Conservation (phyloP, 2,113 vertebrate genomes). For the Cynopterus brachyotis region DNA sequence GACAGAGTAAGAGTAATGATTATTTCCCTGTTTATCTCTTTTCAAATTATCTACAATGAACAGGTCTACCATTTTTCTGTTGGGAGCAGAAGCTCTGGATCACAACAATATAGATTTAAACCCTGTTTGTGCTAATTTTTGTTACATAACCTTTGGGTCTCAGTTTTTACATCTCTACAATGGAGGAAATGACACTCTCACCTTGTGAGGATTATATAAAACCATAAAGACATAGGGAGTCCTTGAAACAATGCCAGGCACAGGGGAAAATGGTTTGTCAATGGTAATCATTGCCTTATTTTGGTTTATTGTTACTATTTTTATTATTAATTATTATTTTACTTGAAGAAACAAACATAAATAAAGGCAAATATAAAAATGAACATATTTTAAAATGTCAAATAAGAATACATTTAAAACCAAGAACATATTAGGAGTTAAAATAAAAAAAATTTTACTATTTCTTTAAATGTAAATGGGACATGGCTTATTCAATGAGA, state of each 20-base stretch:
- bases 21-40: background rate
- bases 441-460: background rate
- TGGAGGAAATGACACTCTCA: background rate
- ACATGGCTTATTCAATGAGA: background rate
- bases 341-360: slow-evolving; percentile 1
- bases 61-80: background rate
- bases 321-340: too few species aligned
- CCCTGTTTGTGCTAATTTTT: background rate
- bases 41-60: background rate
- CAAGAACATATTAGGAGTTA: background rate
- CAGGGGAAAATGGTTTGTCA: background rate
- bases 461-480: background rate
- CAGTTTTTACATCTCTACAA: background rate
- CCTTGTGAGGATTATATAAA: background rate
- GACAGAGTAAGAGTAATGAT: background rate
- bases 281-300: background rate
- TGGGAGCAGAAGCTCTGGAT: background rate
- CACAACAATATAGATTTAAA: background rate
- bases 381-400: background rate
- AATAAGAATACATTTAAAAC: background rate
- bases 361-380: background rate
- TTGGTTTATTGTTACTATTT: background rate
- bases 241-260: background rate
- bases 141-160: background rate
- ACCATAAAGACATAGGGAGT: background rate